Percentiles rank a stretch among this genome's conserved stretches.
Evolutionary conservation across 2,888 invertebrate genomes (phyloP).

Genomic region (Trichogramma evanescens): DNA sequence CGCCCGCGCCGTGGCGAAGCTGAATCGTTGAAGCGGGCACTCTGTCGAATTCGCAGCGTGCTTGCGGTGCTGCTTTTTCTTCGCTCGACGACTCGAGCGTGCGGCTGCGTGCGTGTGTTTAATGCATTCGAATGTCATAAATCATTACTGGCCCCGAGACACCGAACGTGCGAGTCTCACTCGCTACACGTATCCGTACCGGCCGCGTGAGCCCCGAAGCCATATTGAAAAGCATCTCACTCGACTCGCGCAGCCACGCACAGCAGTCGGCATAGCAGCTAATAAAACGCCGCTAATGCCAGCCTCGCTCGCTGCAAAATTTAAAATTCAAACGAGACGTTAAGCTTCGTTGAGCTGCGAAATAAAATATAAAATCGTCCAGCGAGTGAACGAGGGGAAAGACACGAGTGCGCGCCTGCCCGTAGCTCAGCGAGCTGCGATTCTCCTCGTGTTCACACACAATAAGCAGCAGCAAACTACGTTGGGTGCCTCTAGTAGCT

Average conservation of each 20-base stretch:
- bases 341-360: slow-evolving; percentile 11
- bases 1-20: too few species aligned
- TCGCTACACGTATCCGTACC: not conserved
- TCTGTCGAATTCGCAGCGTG: too few species aligned
- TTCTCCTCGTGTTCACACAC: too few species aligned
- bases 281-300: slow-evolving; percentile 3
- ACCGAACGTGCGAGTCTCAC: not conserved
- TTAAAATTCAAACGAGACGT: slow-evolving; percentile 18
- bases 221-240: slow-evolving; percentile 5
- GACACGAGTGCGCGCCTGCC: too few species aligned
- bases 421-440: too few species aligned
- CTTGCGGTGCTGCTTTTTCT: too few species aligned
- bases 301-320: not conserved
- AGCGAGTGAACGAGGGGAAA: not conserved
- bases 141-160: not conserved
- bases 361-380: slow-evolving; percentile 1
- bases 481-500: not conserved
- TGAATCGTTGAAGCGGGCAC: too few species aligned
- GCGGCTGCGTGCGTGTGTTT: too few species aligned
- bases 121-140: too few species aligned
- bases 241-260: not conserved
- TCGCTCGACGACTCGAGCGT: too few species aligned
- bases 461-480: not conserved
- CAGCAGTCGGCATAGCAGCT: not conserved
- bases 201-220: not conserved